Evolutionary conservation across 2,888 invertebrate species (phyloP).

Genomic region (Morpho deidamia): DNA sequence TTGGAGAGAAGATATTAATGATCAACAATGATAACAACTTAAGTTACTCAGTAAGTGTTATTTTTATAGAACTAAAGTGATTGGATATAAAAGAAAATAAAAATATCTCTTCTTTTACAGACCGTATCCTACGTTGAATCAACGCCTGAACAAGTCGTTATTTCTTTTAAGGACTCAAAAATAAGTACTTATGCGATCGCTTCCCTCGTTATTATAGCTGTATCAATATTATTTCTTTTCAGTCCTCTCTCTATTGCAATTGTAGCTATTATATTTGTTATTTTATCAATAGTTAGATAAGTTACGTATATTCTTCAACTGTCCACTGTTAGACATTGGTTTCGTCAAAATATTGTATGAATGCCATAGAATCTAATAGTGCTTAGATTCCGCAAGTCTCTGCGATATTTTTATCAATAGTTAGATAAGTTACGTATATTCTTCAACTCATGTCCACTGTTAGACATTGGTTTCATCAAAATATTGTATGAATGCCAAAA

Average conservation of each 20-base stretch:
- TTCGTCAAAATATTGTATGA: no score
- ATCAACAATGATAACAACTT: conserved; percentile 51
- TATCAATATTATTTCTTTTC: conserved; percentile 40
- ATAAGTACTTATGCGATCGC: conserved; percentile 36
- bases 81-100: no score
- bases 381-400: no score
- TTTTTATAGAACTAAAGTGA: neutral
- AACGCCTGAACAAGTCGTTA: conserved; percentile 39
- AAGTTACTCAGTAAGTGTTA: conserved; percentile 50
- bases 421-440: no score
- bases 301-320: neutral
- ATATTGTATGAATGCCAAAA: no score
- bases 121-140: conserved; percentile 45
- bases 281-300: conserved; percentile 12
- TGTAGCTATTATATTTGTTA: conserved; percentile 12
- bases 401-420: no score
- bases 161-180: conserved; percentile 35
- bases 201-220: conserved; percentile 38
- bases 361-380: no score
- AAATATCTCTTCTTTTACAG: conserved; percentile 38
- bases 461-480: no score
- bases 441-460: no score
- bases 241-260: conserved; percentile 37
- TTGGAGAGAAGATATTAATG: conserved; percentile 57
- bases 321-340: no score